phyloP scores from a whole-genome alignment of 2,113 vertebrate species.

The Microtus montanus region DNA sequence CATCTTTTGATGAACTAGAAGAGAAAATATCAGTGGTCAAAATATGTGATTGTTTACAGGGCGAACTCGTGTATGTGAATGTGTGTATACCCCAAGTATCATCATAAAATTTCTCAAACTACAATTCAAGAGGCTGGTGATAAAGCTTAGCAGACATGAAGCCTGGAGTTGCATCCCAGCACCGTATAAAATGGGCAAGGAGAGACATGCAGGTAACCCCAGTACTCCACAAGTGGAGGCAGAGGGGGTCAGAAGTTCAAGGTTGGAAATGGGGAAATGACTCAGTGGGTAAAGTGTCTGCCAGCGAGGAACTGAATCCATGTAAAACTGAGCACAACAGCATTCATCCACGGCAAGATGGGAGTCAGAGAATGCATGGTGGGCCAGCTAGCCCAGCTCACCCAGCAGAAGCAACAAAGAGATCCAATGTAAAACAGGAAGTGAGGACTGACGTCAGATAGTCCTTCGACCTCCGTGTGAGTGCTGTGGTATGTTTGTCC shows the following conservation, averaged over 20 bases:
- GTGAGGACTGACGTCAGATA: background rate
- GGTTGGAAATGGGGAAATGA: background rate
- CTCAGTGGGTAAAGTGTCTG: background rate
- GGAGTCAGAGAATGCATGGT: fast-evolving
- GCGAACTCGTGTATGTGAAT: background rate
- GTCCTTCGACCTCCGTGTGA: background rate
- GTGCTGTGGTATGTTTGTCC: background rate
- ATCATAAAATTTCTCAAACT: background rate
- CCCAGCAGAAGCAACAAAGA: background rate
- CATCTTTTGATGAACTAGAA: background rate
- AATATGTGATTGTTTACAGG: background rate
- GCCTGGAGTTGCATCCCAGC: too few relatives aligned
- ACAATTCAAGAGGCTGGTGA: background rate
- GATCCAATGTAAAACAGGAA: background rate
- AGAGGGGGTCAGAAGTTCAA: background rate
- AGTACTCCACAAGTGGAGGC: background rate
- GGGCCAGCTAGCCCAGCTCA: background rate
- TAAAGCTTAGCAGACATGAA: background rate
- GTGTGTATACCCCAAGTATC: background rate
- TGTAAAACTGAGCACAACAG: background rate
- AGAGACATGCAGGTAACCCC: background rate
- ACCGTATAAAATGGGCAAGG: background rate
- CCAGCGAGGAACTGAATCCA: background rate
- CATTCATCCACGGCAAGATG: background rate
- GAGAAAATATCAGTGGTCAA: constrained; percentile 27